phyloP scores from a whole-genome alignment of 2,797 vertebrate species.

The Gallirallus australis region DNA sequence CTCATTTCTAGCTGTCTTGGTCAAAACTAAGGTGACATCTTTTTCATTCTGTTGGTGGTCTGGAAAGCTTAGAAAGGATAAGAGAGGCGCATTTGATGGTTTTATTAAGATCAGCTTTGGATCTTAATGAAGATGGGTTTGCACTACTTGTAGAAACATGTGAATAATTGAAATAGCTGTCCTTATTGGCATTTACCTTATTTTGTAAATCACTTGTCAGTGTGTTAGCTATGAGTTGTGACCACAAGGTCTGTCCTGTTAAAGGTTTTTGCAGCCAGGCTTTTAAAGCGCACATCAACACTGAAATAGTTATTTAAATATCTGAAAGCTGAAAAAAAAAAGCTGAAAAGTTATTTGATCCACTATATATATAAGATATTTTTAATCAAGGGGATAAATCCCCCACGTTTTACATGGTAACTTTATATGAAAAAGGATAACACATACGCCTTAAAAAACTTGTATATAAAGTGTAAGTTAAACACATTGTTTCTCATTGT shows the following conservation, averaged over 20 bases:
- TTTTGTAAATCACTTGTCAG: not conserved
- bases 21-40: not conserved
- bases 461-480: slow-evolving; percentile 72
- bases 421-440: slow-evolving; percentile 44
- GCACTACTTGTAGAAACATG: not conserved
- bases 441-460: slow-evolving; percentile 11
- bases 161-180: not conserved
- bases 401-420: not conserved
- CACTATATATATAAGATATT: not conserved
- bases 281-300: not conserved
- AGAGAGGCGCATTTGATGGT: not conserved
- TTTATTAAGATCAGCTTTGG: not conserved
- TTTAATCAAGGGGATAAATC: not conserved
- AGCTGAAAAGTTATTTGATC: not conserved
- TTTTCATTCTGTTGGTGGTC: not conserved
- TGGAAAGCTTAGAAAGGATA: not conserved
- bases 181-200: not conserved
- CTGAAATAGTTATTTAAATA: not conserved
- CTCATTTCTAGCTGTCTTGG: not conserved
- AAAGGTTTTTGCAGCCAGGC: not conserved
- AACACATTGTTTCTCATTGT: slow-evolving; percentile 76
- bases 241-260: not conserved
- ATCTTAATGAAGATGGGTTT: not conserved
- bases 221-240: not conserved
- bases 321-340: not conserved